Evolutionary conservation across 1,140 invertebrate species (phyloP), one percentile per base, ranked within the genome.

Genomic region (Cotesia vestalis): DNA sequence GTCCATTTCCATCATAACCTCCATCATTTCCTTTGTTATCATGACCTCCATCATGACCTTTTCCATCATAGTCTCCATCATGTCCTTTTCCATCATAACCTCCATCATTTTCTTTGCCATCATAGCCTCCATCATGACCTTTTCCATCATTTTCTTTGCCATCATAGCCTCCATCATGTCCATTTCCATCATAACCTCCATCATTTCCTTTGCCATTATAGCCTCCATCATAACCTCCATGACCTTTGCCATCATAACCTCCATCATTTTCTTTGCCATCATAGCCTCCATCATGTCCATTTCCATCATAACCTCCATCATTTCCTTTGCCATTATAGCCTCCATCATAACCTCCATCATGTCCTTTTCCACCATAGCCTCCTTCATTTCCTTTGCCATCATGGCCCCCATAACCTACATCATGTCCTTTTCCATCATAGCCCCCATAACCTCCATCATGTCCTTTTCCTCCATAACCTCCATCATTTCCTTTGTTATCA

Each of bases 21-120:
- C 3, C 14, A 12, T 35, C 35, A 61, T 5, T 1, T 34, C 0
- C 17, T 53, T 17, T 11, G 0, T 14, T 3, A 27, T 51, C 27
- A 14, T 8, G 4, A 2, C 11, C 27, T 53, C 27, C 67, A 60
- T 62, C 11, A 14, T 12, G 17, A 53, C n/a, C 69, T 4, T 40
- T 20, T 63, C 34, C 69, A 1, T 51, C 69, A 11, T 64, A 34
- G 11, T 14, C 27, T 51, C 46, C 66, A 55, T 52, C 27, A 9
- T 14, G 57, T n/a, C 70, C 66, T 59, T 69, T 68, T 40, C 59
- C 72, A 12, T 52, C 66, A 36, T 74, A 46, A 11, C 53, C 60
- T 69, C 55, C 55, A 6, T 71, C 72, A 57, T 53, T 17, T 1
- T 14, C 61, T 17, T 61, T n/a, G 4, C 17, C 5, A 27, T 63